These are phyloP conservation scores for Muricea muricata DNA, from an alignment of 92 coral and sea anemone species.

Conservation along the genomic window DNA sequence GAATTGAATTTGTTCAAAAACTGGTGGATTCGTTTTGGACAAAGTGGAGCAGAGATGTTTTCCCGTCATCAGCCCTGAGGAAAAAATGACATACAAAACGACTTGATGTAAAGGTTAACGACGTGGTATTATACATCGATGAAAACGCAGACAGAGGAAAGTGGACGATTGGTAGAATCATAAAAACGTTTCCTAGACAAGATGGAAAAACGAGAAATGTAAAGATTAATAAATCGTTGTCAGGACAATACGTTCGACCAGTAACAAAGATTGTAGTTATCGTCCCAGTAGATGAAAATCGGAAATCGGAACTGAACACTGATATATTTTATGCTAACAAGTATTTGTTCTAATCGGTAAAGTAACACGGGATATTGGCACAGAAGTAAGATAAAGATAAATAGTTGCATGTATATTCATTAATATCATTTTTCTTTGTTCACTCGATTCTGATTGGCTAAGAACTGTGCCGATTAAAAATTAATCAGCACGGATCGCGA, in stretches of 20 bases:
- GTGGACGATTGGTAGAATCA: no score
- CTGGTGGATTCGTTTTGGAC: no score
- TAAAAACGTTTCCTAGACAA: no score
- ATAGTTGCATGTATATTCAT: no score
- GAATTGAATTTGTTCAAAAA: background rate
- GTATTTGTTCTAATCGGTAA: background rate
- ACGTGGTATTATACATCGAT: slow-evolving; percentile 34
- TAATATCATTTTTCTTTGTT: no score
- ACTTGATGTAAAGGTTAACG: slow-evolving; percentile 24
- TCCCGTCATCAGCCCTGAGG: slow-evolving; percentile 42
- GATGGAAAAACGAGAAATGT: no score
- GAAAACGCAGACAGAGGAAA: slow-evolving; percentile 50
- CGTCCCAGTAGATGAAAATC: slow-evolving; percentile 42
- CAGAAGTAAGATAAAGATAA: slow-evolving; percentile 3
- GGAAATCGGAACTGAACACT: background rate
- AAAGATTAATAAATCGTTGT: slow-evolving; percentile 44
- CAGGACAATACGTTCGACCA: slow-evolving; percentile 53
- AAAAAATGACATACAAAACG: slow-evolving; percentile 37
- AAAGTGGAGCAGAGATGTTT: no score
- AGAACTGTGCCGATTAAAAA: no score
- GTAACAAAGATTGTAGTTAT: slow-evolving; percentile 59
- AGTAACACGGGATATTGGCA: slow-evolving; percentile 5
- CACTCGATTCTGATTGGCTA: no score
- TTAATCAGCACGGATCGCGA: no score
- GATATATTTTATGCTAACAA: no score